These are phyloP conservation scores for Patella depressa DNA, from an alignment of 2,888 invertebrate species.

Conservation along the genomic window DNA sequence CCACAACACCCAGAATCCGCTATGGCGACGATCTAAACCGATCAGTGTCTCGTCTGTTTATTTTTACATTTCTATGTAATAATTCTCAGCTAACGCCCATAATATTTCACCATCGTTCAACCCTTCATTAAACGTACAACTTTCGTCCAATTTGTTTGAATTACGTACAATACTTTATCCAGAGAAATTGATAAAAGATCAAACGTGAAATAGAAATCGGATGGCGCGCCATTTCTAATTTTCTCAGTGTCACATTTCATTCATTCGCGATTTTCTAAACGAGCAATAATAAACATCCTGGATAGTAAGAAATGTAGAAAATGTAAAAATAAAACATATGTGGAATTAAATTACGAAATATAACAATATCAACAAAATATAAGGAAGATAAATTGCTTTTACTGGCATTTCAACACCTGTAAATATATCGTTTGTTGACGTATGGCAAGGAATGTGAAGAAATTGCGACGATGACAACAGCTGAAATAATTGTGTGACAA, in stretches of 20 bases:
- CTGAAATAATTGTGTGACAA: background rate
- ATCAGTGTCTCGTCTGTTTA: constrained; percentile 20
- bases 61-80: constrained; percentile 5
- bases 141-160: too few species aligned
- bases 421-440: constrained; percentile 28
- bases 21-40: constrained; percentile 34
- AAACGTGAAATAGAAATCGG: background rate
- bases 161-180: too few species aligned
- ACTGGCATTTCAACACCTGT: constrained; percentile 6
- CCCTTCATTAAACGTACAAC: background rate
- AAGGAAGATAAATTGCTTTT: too few species aligned
- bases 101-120: background rate
- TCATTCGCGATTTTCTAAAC: constrained; percentile 22
- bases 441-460: constrained; percentile 28
- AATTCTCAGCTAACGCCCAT: constrained; percentile 1
- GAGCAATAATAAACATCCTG: background rate
- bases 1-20: constrained; percentile 33
- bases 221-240: constrained; percentile 9
- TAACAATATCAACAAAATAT: too few species aligned
- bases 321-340: constrained; percentile 16
- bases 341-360: too few species aligned
- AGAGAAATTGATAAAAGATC: too few species aligned
- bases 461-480: constrained; percentile 20
- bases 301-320: background rate
- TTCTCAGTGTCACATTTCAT: constrained; percentile 12